Evolutionary conservation across 2,888 invertebrate species (phyloP).

Genomic region (Branchipolynoe longqiensis): DNA sequence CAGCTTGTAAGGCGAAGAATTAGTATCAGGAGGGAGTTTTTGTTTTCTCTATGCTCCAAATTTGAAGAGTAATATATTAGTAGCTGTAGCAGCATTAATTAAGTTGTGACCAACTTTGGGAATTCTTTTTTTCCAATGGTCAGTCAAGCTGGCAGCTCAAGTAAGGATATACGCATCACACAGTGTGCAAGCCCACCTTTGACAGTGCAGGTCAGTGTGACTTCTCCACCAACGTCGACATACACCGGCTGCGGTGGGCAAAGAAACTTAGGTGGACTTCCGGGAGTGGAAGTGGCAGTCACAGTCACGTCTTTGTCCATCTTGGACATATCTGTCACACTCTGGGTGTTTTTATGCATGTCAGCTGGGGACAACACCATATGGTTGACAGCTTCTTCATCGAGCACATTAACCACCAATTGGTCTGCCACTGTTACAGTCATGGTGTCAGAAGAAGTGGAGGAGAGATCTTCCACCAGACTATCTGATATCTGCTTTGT

Average conservation of each 20-base stretch:
- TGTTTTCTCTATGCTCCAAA: no score
- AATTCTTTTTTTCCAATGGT: no score
- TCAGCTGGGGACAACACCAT: no score
- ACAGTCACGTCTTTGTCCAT: background rate
- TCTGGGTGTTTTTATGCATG: no score
- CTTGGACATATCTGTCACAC: background rate
- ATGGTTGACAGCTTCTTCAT: no score
- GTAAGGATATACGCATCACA: background rate
- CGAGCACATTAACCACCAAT: background rate
- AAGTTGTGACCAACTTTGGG: no score
- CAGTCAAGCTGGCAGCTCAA: no score
- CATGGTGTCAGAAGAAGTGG: background rate
- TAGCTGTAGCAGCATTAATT: no score
- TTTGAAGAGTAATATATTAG: no score
- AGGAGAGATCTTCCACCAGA: background rate
- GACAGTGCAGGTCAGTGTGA: slow-evolving; percentile 9
- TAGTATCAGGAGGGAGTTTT: no score
- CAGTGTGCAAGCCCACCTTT: slow-evolving; percentile 39
- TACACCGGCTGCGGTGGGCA: slow-evolving; percentile 26
- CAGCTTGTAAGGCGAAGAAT: no score
- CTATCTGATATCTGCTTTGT: background rate
- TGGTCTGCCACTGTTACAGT: background rate
- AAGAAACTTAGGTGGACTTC: background rate
- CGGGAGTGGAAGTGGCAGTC: background rate
- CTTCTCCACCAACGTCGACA: slow-evolving; percentile 20